Evolutionary conservation across 2,113 vertebrate species (phyloP), one percentile per base, ranked within the genome.

Genomic region (Microtus ochrogaster): DNA sequence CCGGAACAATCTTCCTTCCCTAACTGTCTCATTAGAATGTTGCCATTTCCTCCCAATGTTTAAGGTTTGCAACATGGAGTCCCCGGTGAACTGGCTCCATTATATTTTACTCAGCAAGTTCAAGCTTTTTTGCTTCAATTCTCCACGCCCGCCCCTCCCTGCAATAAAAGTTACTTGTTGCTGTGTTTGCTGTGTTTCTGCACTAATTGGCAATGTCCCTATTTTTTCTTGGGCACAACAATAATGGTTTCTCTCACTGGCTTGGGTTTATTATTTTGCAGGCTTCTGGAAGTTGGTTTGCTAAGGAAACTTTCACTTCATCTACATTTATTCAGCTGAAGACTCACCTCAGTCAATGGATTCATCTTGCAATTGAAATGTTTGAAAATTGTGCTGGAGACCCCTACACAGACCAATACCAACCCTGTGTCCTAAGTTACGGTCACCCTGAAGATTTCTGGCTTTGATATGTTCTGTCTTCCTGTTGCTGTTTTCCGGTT

Each of bases 1-100:
- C 16, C 44, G n/a, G 89, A 94, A 77, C 66, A 92, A 68, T 77
- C 14, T 92, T 78, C 41, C n/a, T 87, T 87, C 39, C 26, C 78
- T 77, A 55, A 55, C 52, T 55, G 22, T 58, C 28, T 33, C 6
- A 58, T 22, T 36, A 14, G 66, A 72, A 73, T 66, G n/a, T 33
- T 90, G 33, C 30, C 77, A 68, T 93, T 94, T 82, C 12, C 24
- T 41, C 90, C 82, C 19, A 82, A 78, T 73, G 14, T 41, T 94
- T 52, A 61, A 77, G 68, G 77, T 89, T 66, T 94, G 22, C 33
- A 7, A 0, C 21, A 19, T 36, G 39, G 58, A 58, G n/a, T 97
- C 81, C 36, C 52, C 13, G 41, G 24, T 68, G 66, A 79, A n/a
- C 28, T 88, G 68, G 5, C 89, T 76, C 96, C 73, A 61, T 58